Evolutionary conservation across 1,140 invertebrate genomes (phyloP).

Genomic region (Ceratina japonica): DNA sequence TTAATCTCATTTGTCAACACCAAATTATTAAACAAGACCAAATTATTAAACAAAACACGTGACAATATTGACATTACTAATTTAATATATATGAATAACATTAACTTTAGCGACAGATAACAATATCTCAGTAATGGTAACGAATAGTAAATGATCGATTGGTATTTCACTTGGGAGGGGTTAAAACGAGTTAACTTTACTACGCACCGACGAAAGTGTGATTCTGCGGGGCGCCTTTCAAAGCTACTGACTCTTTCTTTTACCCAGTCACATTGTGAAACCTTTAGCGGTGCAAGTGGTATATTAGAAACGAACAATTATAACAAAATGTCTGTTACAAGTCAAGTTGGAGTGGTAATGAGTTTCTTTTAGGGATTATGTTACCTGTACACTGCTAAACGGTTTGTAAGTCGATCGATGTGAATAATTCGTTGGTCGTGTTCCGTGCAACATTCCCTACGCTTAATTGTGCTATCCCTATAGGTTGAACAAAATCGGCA

Average conservation of each 20-base stretch:
- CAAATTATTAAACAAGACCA: no score
- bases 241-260: constrained; percentile 45
- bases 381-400: constrained; percentile 67
- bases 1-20: no score
- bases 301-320: constrained; percentile 53
- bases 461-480: constrained; percentile 77
- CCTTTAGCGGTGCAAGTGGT: constrained; percentile 64
- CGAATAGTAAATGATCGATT: no score
- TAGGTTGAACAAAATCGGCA: constrained; percentile 98
- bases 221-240: constrained; percentile 29
- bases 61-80: no score
- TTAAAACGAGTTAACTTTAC: not conserved
- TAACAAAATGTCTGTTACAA: constrained; percentile 41
- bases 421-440: constrained; percentile 77
- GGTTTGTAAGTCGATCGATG: constrained; percentile 73
- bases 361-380: constrained; percentile 42
- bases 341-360: constrained; percentile 21
- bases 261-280: constrained; percentile 49
- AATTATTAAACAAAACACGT: no score
- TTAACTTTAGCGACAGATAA: no score
- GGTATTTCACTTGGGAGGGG: not conserved
- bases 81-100: no score
- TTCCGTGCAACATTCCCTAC: constrained; percentile 77
- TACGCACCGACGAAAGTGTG: constrained; percentile 5
- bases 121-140: no score